phyloP scores from a whole-genome alignment of 1,140 invertebrate species.

The Palaemon carinicauda region DNA sequence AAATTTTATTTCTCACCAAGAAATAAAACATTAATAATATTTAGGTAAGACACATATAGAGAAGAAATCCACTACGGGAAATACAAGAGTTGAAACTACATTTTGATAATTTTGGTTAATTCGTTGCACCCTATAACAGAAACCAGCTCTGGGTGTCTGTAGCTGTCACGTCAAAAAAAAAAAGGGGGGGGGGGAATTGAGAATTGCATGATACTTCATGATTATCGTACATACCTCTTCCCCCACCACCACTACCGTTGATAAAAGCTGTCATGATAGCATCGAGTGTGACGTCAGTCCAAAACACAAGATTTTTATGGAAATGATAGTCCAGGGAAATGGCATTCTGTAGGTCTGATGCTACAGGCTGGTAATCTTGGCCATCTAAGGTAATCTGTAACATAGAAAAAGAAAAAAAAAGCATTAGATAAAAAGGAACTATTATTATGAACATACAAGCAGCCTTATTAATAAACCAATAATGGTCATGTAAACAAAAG shows the following conservation, averaged over 20 bases:
- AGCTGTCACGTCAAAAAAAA: no score
- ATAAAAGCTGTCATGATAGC: constrained; percentile 40
- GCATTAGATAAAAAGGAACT: background rate
- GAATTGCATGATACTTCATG: background rate
- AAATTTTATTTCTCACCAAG: no score
- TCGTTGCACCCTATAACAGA: no score
- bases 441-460: no score
- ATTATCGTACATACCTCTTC: background rate
- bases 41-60: no score
- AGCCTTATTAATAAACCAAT: no score
- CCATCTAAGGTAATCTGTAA: constrained; percentile 31
- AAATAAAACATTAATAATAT: no score
- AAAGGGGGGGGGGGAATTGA: background rate
- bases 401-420: background rate
- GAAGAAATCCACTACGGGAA: no score
- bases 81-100: no score
- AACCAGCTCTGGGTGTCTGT: no score
- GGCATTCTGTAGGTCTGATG: constrained; percentile 20
- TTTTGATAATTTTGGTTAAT: no score
- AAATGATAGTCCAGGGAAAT: constrained; percentile 43
- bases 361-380: background rate
- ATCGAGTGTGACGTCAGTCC: constrained; percentile 40
- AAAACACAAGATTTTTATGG: constrained; percentile 17
- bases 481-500: no score
- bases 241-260: constrained; percentile 32